A percentile compares a stretch with the other conserved stretches of the same genome.
These are phyloP conservation scores for Magallana gigas DNA, from an alignment of 1,140 invertebrate species.

Conservation along the genomic window DNA sequence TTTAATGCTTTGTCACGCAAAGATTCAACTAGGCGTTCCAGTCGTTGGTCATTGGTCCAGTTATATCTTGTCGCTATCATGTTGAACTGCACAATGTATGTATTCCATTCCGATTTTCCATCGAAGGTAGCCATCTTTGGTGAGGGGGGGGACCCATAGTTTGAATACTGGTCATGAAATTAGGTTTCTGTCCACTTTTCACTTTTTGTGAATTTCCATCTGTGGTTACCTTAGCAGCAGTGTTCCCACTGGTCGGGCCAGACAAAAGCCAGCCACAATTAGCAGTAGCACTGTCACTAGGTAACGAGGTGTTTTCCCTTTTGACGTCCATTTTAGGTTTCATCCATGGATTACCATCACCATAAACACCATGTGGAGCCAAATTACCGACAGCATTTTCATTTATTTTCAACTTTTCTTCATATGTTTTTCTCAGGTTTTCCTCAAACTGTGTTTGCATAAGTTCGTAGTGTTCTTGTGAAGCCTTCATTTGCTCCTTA, in stretches of 20 bases:
- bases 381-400: neutral
- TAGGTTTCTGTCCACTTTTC: no score
- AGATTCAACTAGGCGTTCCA: slow-evolving; percentile 37
- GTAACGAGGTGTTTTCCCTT: neutral
- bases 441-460: neutral
- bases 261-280: no score
- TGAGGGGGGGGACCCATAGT: neutral
- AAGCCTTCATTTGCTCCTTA: neutral
- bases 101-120: slow-evolving; percentile 29
- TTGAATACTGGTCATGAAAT: no score
- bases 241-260: no score
- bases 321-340: neutral
- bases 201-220: no score
- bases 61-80: slow-evolving; percentile 10
- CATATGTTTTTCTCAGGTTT: slow-evolving; percentile 5
- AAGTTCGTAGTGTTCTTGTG: neutral
- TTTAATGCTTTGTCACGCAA: slow-evolving; percentile 48
- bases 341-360: neutral
- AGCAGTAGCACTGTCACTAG: neutral
- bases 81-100: slow-evolving; percentile 29
- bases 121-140: slow-evolving; percentile 42
- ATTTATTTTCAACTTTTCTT: slow-evolving; percentile 17
- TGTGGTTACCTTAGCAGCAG: no score
- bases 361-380: neutral
- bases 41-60: neutral